Base-by-base conservation (phyloP, 2,888 invertebrate species). In the Drosophila mimica region DNA sequence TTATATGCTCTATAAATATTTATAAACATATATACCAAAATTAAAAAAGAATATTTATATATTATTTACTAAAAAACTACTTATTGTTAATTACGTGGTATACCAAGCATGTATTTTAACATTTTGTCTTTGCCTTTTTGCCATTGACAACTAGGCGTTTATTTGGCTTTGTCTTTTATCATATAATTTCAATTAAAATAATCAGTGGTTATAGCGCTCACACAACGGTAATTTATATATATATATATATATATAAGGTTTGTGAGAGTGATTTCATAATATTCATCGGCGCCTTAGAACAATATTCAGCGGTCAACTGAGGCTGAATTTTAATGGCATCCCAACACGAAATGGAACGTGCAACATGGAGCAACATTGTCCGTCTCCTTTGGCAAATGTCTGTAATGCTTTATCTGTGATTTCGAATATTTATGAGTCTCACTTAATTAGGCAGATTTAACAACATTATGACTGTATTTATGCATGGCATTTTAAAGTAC, bases 291-390 rank as follows among this genome's bases (percentile, higher is more conserved):
- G 31, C 28, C 72, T 72, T 60, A 64, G 36, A 65, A 73, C 58
- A 20, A 52, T 48, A 74, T 54, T 61, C 60, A 56, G 30, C 57
- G 63, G 63, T 60, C 65, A 68, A 34, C 43, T 28, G 25, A 33
- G 17, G 28, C 40, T 36, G n/a, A 13, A 4, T 15, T 60, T 79
- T 85, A 85, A 85, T 89, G 72, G 77, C 82, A 67, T 54, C 75
- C 40, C 89, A 85, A 69, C 85, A 85, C 85, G 85, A 77, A 83
- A 76, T 74, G 68, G 71, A 83, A 83, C 89, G 83, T 83, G 87
- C 81, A 83, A 71, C 84, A 57, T 72, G 67, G 33, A 63, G 51
- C 13, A 63, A 46, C 13, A 25, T 46, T 11, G 31, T 13, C 30
- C 38, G 56, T 56, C 56, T 43, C 17, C 34, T 61, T 67, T 71